These are phyloP conservation scores for Girardinus metallicus DNA, from an alignment of 2,797 vertebrate species.

Conservation along the genomic window DNA sequence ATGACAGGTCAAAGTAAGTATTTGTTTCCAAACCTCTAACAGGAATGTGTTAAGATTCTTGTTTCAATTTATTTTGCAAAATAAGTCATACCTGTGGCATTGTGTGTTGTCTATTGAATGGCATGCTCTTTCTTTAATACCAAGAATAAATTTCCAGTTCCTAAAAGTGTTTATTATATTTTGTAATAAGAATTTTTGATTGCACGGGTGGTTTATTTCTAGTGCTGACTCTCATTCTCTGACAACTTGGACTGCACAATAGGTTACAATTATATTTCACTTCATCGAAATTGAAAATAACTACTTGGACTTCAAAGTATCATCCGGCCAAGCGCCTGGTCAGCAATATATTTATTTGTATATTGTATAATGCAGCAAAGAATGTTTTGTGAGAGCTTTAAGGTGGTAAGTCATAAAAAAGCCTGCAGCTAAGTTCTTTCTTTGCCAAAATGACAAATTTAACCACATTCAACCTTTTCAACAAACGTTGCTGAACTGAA, in stretches of 20 bases:
- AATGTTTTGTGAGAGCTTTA: not conserved
- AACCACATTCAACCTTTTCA: not conserved
- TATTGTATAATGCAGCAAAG: not conserved
- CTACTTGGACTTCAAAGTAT: not conserved
- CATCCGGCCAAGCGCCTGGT: not conserved
- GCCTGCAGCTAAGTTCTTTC: not conserved
- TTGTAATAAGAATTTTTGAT: conserved; percentile 9
- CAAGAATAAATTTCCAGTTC: conserved; percentile 12
- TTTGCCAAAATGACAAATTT: not conserved
- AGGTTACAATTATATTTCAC: not conserved
- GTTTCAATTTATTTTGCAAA: not conserved
- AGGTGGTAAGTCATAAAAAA: not conserved
- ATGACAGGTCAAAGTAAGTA: conserved; percentile 86
- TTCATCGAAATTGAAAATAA: not conserved
- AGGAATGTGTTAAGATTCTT: conserved; percentile 43
- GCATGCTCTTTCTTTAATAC: conserved; percentile 28
- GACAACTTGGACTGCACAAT: not conserved
- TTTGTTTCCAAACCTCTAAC: conserved; percentile 47
- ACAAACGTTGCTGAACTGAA: not conserved
- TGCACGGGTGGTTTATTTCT: not conserved
- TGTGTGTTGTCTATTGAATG: conserved; percentile 13
- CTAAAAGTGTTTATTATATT: conserved; percentile 12
- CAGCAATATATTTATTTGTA: not conserved
- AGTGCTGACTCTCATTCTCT: not conserved
- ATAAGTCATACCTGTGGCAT: not conserved